These are phyloP conservation scores for Polymixis lichenea DNA, from an alignment of 2,888 invertebrate species.

Conservation along the genomic window DNA sequence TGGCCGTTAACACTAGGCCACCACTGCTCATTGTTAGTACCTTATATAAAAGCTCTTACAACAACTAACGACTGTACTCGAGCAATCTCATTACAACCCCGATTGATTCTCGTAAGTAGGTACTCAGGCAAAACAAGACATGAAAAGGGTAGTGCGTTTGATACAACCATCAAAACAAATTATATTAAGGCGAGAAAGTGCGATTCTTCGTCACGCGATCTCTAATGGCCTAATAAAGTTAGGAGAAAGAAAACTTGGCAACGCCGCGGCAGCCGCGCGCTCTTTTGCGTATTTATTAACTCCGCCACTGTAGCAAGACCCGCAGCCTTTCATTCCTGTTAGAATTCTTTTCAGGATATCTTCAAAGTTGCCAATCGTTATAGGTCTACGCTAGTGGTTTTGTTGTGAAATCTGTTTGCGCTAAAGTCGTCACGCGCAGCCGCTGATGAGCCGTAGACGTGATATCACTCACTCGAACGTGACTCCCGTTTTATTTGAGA, in stretches of 20 bases:
- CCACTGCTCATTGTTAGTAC: neutral
- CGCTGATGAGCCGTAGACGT: constrained; percentile 90
- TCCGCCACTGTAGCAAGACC: constrained; percentile 79
- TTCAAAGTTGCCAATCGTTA: constrained; percentile 64
- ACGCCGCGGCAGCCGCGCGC: constrained; percentile 75
- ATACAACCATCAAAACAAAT: constrained; percentile 83
- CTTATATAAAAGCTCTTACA: neutral
- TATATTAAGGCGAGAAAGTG: constrained; percentile 82
- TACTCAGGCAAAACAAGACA: constrained; percentile 62
- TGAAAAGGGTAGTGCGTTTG: constrained; percentile 77
- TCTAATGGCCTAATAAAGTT: constrained; percentile 90
- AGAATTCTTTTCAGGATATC: constrained; percentile 68
- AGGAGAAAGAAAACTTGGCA: constrained; percentile 87
- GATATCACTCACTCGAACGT: constrained; percentile 90
- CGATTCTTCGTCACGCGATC: constrained; percentile 87
- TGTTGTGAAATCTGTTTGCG: constrained; percentile 89
- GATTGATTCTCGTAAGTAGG: constrained; percentile 58
- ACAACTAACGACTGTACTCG: neutral
- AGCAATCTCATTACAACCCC: constrained; percentile 26
- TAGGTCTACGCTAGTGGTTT: constrained; percentile 79
- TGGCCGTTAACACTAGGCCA: no score
- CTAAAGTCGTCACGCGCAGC: constrained; percentile 90
- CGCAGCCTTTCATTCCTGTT: constrained; percentile 68
- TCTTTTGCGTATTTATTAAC: constrained; percentile 89
- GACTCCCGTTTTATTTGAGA: constrained; percentile 86